Conservation (phyloP, 2,113 vertebrate genomes). For the Todiramphus saurophagus region DNA sequence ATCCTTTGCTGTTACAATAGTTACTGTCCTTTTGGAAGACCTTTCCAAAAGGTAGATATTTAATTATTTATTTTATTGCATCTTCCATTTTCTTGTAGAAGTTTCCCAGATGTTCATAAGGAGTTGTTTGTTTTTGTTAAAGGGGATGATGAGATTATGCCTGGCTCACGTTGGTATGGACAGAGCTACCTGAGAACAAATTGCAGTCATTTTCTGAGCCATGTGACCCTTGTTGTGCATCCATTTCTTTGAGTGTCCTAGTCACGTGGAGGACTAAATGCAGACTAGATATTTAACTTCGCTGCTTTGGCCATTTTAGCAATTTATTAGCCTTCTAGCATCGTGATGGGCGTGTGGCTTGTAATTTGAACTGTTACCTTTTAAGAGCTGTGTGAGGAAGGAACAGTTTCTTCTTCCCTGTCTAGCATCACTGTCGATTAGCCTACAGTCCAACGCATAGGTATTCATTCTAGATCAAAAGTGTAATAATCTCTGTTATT, state of each 20-base stretch:
- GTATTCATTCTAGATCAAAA: not conserved
- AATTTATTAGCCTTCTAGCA: not conserved
- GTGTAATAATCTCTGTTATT: not conserved
- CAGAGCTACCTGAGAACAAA: not conserved
- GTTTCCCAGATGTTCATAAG: not conserved
- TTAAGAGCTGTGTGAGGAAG: not conserved
- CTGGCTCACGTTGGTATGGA: not conserved
- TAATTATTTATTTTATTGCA: not conserved
- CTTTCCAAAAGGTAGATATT: not conserved
- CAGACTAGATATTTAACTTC: not conserved
- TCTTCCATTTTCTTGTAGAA: not conserved
- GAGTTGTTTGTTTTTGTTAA: not conserved
- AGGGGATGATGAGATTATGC: not conserved
- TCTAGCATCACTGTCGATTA: not conserved
- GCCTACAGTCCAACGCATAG: not conserved
- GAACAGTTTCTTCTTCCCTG: not conserved
- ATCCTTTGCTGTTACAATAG: not conserved
- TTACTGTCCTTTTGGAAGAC: not conserved
- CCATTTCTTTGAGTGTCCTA: not conserved
- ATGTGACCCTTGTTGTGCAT: not conserved
- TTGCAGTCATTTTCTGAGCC: rapidly evolving
- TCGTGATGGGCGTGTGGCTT: not conserved
- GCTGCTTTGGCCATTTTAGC: not conserved
- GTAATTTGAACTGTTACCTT: not conserved
- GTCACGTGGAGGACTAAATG: not conserved